These are phyloP conservation scores for Conus betulinus DNA, from an alignment of 1,140 invertebrate genomes.

Conservation along the genomic window DNA sequence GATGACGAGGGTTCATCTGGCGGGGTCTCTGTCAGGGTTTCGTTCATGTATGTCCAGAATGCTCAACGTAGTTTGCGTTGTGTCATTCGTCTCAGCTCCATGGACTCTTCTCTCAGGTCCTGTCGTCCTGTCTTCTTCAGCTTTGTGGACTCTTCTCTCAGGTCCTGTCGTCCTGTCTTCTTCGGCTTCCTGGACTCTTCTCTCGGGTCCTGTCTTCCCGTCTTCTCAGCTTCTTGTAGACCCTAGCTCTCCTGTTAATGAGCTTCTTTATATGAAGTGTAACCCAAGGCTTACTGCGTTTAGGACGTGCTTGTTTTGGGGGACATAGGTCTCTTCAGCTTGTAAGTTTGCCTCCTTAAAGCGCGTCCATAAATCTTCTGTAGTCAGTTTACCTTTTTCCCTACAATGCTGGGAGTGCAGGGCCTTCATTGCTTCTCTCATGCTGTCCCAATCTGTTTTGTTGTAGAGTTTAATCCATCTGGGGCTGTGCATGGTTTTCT, in stretches of 20 bases:
- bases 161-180: not conserved
- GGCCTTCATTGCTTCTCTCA: not conserved
- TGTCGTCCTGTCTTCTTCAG: not conserved
- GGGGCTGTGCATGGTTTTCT: not conserved
- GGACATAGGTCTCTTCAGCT: not conserved
- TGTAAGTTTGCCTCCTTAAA: not conserved
- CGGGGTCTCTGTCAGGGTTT: not conserved
- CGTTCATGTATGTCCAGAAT: not conserved
- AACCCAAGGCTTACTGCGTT: not conserved
- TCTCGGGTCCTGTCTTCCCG: not conserved
- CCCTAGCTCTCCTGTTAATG: not conserved
- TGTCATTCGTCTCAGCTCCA: not conserved
- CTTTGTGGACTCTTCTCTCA: not conserved
- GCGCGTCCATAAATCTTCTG: not conserved
- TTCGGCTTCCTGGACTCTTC: no score
- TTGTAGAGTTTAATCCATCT: not conserved
- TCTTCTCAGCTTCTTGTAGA: conserved; percentile 7
- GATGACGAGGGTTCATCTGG: not conserved
- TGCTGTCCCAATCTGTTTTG: not conserved
- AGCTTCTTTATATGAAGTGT: not conserved
- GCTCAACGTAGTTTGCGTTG: not conserved
- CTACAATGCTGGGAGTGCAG: not conserved
- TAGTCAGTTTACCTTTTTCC: not conserved
- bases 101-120: not conserved
- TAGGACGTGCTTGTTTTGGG: not conserved